These are phyloP conservation scores for Pygocentrus nattereri DNA, from an alignment of 2,797 vertebrate species.

Conservation along the genomic window DNA sequence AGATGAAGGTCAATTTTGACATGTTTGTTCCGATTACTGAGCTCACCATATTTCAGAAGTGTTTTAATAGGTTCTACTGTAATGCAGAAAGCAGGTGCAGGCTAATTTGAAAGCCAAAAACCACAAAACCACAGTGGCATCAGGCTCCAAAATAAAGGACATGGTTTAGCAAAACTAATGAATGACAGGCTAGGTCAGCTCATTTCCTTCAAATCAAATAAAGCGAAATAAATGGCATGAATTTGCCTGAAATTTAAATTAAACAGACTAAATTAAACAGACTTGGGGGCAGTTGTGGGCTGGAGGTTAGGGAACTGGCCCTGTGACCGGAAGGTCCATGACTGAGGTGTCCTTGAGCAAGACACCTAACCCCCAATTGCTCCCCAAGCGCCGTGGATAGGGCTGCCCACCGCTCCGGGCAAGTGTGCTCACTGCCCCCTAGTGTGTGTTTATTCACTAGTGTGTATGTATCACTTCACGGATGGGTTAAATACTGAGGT, in stretches of 20 bases:
- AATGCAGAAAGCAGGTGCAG: constrained; percentile 30
- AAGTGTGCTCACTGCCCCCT: too few relatives aligned
- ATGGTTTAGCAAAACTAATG: not conserved
- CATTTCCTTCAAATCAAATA: not conserved
- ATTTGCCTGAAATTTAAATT: constrained; percentile 3
- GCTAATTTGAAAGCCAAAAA: not conserved
- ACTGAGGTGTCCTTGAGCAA: too few relatives aligned
- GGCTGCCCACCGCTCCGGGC: too few relatives aligned
- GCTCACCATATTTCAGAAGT: constrained; percentile 22
- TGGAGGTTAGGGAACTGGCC: too few relatives aligned
- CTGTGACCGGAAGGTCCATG: too few relatives aligned
- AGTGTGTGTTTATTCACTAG: too few relatives aligned
- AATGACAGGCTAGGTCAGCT: not conserved
- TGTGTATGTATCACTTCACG: too few relatives aligned
- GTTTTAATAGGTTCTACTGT: constrained; percentile 3
- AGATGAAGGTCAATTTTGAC: constrained; percentile 65
- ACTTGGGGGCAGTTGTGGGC: too few relatives aligned
- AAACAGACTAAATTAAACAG: too few relatives aligned
- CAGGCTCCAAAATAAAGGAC: constrained; percentile 13
- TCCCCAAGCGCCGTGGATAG: too few relatives aligned
- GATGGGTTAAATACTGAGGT: too few relatives aligned
- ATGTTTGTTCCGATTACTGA: constrained; percentile 47
- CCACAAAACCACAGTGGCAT: not conserved
- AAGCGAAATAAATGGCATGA: not conserved
- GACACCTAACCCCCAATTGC: too few relatives aligned